These are phyloP conservation scores for Nematostella vectensis DNA, from an alignment of 92 coral and sea anemone genomes.

Conservation along the genomic window DNA sequence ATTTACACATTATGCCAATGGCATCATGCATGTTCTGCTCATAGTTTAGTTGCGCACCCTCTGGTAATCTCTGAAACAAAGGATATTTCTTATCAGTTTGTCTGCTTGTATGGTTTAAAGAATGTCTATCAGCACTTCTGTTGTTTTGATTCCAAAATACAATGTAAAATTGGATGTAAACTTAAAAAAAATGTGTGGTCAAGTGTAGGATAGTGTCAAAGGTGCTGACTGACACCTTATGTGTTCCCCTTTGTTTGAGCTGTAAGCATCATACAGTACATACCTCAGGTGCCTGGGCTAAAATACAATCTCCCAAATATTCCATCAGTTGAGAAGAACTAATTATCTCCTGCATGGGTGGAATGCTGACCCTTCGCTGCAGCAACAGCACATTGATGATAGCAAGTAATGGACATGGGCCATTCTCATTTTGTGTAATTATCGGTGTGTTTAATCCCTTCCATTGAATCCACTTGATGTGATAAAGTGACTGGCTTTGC, in stretches of 20 bases:
- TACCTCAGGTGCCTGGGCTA: slow-evolving; percentile 88
- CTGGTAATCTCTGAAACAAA: slow-evolving; percentile 56
- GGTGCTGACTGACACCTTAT: too few relatives aligned
- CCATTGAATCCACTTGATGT: slow-evolving; percentile 91
- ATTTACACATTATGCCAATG: slow-evolving; percentile 76
- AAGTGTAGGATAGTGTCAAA: too few relatives aligned
- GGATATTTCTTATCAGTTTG: too few relatives aligned
- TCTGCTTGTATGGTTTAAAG: too few relatives aligned
- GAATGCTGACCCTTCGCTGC: slow-evolving; percentile 65
- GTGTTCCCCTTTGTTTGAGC: too few relatives aligned
- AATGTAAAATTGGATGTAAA: too few relatives aligned
- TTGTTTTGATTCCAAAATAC: too few relatives aligned
- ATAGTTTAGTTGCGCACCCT: slow-evolving; percentile 88
- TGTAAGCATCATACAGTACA: too few relatives aligned
- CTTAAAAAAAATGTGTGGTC: too few relatives aligned
- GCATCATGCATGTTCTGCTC: slow-evolving; percentile 99
- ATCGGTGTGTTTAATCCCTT: slow-evolving; percentile 81
- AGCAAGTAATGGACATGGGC: slow-evolving; percentile 95
- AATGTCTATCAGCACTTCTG: too few relatives aligned
- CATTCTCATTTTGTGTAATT: slow-evolving; percentile 96
- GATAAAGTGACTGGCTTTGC: slow-evolving; percentile 73
- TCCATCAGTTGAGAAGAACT: slow-evolving; percentile 94
- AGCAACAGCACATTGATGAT: slow-evolving; percentile 75
- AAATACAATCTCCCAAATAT: slow-evolving; percentile 84
- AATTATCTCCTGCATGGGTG: slow-evolving; percentile 74